Evolutionary conservation across 2,797 vertebrate genomes (phyloP), one percentile per base, ranked within the genome.

Genomic region (Periophthalmus magnuspinnatus): DNA sequence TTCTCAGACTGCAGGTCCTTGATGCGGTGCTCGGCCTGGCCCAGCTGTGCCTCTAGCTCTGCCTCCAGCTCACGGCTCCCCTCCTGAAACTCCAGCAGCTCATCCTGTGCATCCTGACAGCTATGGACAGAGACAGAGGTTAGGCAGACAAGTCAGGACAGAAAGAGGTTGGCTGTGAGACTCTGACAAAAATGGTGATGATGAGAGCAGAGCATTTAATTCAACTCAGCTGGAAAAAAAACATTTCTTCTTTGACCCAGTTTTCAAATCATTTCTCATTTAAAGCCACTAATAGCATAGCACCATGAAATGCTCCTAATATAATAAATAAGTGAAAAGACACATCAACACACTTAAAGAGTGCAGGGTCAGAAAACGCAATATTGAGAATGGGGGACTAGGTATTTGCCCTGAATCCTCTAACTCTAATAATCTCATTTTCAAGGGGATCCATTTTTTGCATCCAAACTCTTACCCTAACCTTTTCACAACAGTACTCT

Each of bases 1-100:
- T 97, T 97, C 84, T 97, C 96, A 13, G 94, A 93, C 80, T 96
- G 93, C 84, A 97, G 92, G 90, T 98, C 97, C 82, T 95, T 92
- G 36, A 96, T 94, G 32, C 96, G 94, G 78, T 95, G 94, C 84
- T 98, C 97, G 1, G 96, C 95, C 70, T 98, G 96, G 8, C 95
- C 93, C 74, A 98, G 91, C 79, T 98, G 96, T 0, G 96, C 92
- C 70, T 98, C 96, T 92, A 98, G 92, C 84, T 98, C 97, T 0
- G 96, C 96, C 90, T 98, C 97, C 84, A 98, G 88, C 83, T 98
- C 97, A 77, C 97, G 91, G 94, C 97, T 98, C 70, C 96, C 97
- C 89, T 97, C 97, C 91, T 98, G 97, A 82, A 97, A 98, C 82
- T 98, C 97, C 87, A 95, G 92, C 86, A 98, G 94, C 88, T 97